Conservation (phyloP, 2,888 invertebrate species). For the Sinohyriopsis cumingii region DNA sequence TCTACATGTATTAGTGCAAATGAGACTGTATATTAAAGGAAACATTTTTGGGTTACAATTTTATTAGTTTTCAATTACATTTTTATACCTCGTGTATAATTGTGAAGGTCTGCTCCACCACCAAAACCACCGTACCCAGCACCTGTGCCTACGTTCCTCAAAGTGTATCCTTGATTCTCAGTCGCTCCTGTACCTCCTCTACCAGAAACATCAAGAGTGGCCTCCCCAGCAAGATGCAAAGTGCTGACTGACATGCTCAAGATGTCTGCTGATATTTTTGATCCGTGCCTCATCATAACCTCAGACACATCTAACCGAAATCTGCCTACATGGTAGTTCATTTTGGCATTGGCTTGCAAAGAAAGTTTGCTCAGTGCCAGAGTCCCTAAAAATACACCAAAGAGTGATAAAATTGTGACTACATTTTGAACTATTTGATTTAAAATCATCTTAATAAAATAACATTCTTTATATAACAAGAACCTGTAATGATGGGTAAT, state of each 20-base stretch:
- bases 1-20: too few species aligned
- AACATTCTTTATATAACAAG: too few species aligned
- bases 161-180: constrained; percentile 19
- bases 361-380: constrained; percentile 42
- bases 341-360: constrained; percentile 39
- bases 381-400: constrained; percentile 28
- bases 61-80: too few species aligned
- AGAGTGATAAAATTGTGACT: too few species aligned
- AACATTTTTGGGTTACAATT: too few species aligned
- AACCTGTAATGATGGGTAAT: too few species aligned
- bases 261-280: constrained; percentile 40
- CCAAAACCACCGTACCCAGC: constrained; percentile 57
- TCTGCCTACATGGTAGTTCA: constrained; percentile 33
- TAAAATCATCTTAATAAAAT: too few species aligned
- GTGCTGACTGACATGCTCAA: constrained; percentile 37
- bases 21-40: too few species aligned
- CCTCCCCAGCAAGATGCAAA: constrained; percentile 49
- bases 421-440: too few species aligned
- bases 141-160: constrained; percentile 24
- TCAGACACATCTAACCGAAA: constrained; percentile 41
- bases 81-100: constrained; percentile 1
- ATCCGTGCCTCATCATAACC: constrained; percentile 45
- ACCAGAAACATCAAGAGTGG: constrained; percentile 36
- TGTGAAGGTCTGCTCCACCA: constrained; percentile 36
- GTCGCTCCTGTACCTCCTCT: constrained; percentile 16